phyloP scores from a whole-genome alignment of 2,888 invertebrate genomes.

The Lasioglossum leucozonium region DNA sequence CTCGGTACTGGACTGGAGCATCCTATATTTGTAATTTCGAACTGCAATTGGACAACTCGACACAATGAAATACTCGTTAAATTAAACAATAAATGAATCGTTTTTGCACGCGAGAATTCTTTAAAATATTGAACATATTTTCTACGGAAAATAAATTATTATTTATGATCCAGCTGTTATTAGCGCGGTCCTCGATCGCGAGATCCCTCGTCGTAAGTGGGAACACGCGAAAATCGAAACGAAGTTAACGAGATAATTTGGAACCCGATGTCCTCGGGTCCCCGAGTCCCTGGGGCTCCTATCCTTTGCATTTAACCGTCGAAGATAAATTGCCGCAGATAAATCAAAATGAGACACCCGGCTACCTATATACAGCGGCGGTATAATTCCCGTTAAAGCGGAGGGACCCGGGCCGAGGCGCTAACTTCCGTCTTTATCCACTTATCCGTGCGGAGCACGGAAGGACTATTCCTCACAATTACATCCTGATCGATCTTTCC shows the following conservation, averaged over 20 bases:
- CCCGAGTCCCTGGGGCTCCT: slow-evolving; percentile 13
- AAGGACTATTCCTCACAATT: slow-evolving; percentile 76
- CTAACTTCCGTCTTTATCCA: slow-evolving; percentile 72
- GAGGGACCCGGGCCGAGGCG: slow-evolving; percentile 24
- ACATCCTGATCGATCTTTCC: slow-evolving; percentile 72
- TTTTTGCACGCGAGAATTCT: background rate
- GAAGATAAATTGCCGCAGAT: slow-evolving; percentile 65
- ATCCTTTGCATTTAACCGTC: slow-evolving; percentile 58
- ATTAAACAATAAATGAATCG: background rate
- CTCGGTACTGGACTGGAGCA: background rate
- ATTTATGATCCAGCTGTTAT: background rate
- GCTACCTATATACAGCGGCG: slow-evolving; percentile 36
- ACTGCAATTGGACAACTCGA: background rate
- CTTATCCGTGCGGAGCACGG: slow-evolving; percentile 73
- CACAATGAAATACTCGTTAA: background rate
- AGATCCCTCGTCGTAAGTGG: too few relatives aligned
- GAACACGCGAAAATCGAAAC: background rate
- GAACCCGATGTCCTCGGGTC: background rate
- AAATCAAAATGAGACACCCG: slow-evolving; percentile 65
- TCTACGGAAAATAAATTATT: background rate
- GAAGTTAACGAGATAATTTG: slow-evolving; percentile 20
- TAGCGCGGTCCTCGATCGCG: background rate
- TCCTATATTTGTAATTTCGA: background rate
- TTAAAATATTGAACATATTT: background rate
- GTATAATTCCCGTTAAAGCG: slow-evolving; percentile 69